Base-by-base conservation (phyloP, 1,140 invertebrate genomes). In the Adoxophyes honmai region DNA sequence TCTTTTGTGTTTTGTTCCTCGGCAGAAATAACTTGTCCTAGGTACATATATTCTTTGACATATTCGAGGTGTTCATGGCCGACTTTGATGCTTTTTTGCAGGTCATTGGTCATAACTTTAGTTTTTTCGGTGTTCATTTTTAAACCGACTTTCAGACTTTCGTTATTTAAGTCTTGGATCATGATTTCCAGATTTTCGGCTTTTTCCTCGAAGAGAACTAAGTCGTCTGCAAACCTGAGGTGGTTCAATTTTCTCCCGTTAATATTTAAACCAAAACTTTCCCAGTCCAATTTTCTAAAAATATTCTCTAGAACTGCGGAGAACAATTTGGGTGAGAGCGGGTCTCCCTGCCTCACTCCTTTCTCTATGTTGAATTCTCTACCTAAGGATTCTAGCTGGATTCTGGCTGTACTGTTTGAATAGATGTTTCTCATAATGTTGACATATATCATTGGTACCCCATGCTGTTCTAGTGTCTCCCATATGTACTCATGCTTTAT, bases 151-250 rank as follows among this genome's bases (percentile, higher is more conserved):
- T 21, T 15, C n/a, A 11, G 51, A 10, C 59, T 56, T 52, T 36
- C 38, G 6, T 34, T 15, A 4, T 42, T 33, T 35, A 60, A 36
- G 21, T 38, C 13, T 3, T 52, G 35, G 18, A 55, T 7, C 52
- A 55, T 60, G n/a, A 6, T 16, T 33, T 59, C 3, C 33, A 59
- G 18, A 8, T 5, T 35, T 18, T 54, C 10, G 5, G 33, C 1
- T 0, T 35, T 48, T 16, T 60, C 39, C 4, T 9, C 28, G 0
- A 55, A 6, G 3, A 60, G 33, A 6, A 48, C 28, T 7, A 60
- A 8, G 33, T 60, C 58, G 37, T 60, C 59, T 5, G 51, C 54
- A 13, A 57, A 62, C 37, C 55, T 57, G 5, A 57, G n/a, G n/a
- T n/a, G n/a, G n/a, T n/a, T n/a, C n/a, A n/a, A n/a, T n/a, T n/a